phyloP scores from a whole-genome alignment of 2,888 invertebrate species.

The Isotomurus palustris region DNA sequence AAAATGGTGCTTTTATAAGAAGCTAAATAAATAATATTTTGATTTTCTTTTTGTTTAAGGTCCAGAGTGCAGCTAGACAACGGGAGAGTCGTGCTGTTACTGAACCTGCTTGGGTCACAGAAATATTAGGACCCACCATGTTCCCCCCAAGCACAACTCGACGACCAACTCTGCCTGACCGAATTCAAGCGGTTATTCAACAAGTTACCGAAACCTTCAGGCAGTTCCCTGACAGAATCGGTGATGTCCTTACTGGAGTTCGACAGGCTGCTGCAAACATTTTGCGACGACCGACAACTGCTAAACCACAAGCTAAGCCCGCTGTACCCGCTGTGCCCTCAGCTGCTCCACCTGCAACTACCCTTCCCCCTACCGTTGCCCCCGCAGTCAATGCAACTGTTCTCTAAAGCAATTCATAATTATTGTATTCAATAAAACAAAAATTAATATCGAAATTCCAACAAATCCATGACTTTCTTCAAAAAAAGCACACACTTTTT shows the following conservation, averaged over 20 bases:
- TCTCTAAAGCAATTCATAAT: neutral
- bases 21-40: too few relatives aligned
- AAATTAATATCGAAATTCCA: constrained; percentile 6
- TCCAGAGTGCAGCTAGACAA: too few relatives aligned
- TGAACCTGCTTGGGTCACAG: constrained; percentile 6
- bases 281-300: constrained; percentile 3
- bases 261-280: constrained; percentile 19
- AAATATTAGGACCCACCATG: constrained; percentile 1
- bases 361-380: neutral
- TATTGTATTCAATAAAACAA: neutral
- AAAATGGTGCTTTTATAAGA: too few relatives aligned
- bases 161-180: constrained; percentile 10
- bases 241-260: constrained; percentile 22
- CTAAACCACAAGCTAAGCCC: neutral
- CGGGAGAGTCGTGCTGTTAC: too few relatives aligned
- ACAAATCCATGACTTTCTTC: too few relatives aligned
- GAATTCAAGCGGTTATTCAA: constrained; percentile 20
- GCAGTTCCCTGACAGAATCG: constrained; percentile 13
- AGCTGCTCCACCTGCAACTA: neutral
- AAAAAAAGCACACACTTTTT: too few relatives aligned
- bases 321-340: neutral
- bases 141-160: constrained; percentile 12
- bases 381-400: constrained; percentile 3
- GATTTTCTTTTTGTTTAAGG: too few relatives aligned
- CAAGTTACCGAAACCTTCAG: constrained; percentile 16